Evolutionary conservation across 2,888 invertebrate genomes (phyloP).

Genomic region (Noctua comes): DNA sequence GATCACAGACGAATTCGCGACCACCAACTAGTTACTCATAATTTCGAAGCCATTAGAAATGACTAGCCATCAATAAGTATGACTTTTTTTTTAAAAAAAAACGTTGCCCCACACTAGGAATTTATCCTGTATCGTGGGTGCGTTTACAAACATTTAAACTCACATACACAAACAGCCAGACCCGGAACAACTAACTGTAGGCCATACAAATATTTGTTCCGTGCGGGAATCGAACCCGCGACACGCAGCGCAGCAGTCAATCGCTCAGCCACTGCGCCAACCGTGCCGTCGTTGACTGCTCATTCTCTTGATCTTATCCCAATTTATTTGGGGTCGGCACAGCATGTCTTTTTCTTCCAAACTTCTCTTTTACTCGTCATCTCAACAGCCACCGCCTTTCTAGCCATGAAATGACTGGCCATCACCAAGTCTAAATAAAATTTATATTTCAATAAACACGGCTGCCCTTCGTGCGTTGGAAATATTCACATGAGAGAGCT

Average conservation of each 20-base stretch:
- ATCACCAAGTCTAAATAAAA: conserved; percentile 22
- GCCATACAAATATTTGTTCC: no score
- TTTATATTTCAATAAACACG: conserved; percentile 35
- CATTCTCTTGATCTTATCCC: not conserved
- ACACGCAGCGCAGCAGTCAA: no score
- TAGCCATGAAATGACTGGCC: not conserved
- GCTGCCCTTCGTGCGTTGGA: conserved; percentile 21
- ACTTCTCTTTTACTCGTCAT: not conserved
- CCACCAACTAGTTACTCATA: not conserved
- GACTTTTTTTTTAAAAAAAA: no score
- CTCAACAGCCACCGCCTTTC: not conserved
- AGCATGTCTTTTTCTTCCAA: not conserved
- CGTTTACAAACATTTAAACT: no score
- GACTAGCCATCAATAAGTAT: not conserved
- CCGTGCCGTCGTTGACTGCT: no score
- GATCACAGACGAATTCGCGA: not conserved
- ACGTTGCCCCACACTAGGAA: no score
- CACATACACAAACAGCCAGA: no score
- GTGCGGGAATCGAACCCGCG: no score
- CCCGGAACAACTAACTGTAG: no score
- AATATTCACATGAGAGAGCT: conserved; percentile 47
- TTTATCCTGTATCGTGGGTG: no score
- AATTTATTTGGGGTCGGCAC: not conserved
- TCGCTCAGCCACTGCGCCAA: no score
- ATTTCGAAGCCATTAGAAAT: no score